These are phyloP conservation scores for Salpingus planirostris DNA, from an alignment of 2,888 invertebrate species.

Conservation along the genomic window DNA sequence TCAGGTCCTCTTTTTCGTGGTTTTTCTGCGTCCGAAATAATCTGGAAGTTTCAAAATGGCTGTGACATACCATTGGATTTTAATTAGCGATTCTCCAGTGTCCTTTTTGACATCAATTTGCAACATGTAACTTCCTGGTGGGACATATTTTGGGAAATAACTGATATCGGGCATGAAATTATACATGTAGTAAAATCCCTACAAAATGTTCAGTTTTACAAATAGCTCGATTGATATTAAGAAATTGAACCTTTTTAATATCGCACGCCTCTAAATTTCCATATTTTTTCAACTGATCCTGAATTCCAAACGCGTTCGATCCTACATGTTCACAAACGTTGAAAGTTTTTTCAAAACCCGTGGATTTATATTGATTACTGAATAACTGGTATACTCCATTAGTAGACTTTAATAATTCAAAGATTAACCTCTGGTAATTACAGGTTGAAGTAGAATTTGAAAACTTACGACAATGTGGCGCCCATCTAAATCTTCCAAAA, in stretches of 20 bases:
- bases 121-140: constrained; percentile 7
- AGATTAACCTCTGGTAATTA: not conserved
- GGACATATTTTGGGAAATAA: constrained; percentile 5
- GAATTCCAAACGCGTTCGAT: constrained; percentile 2
- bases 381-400: constrained; percentile 3
- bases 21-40: no score
- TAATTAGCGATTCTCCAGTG: no score
- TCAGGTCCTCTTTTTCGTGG: no score
- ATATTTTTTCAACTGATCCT: constrained; percentile 1
- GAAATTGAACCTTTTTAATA: constrained; percentile 5
- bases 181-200: constrained; percentile 9
- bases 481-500: constrained; percentile 8
- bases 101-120: constrained; percentile 8
- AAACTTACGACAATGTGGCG: constrained; percentile 4
- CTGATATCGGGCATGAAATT: constrained; percentile 11
- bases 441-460: not conserved
- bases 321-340: constrained; percentile 10
- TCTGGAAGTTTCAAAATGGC: no score
- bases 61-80: no score
- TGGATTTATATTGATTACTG: constrained; percentile 3
- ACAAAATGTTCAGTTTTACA: no score
- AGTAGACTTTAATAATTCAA: constrained; percentile 5
- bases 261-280: constrained; percentile 9
- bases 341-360: constrained; percentile 4
- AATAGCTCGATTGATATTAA: no score